Base-by-base conservation (phyloP, 2,888 invertebrate species). In the Dysmachus trigonus region DNA sequence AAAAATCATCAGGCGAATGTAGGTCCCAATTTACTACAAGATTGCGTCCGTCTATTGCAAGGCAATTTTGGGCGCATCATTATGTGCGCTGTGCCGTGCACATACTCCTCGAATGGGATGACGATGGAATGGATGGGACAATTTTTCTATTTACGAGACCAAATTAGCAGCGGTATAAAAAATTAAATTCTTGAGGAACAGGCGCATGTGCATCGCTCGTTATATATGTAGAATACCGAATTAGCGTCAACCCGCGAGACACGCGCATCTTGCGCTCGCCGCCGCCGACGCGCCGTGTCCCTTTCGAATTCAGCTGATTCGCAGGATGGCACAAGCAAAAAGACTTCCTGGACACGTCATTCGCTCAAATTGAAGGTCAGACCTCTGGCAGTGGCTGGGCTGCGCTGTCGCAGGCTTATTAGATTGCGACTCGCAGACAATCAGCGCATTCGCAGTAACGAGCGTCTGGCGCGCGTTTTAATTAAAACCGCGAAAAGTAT, bases 381-480 rank as follows among this genome's bases (percentile, higher is more conserved):
- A 83, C 83, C 30, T 72, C 72, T 72, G 83, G 30, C 38, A 10
- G 27, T 31, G n/a, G n/a, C n/a, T n/a, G n/a, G 0, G 62, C 82
- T 62, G 35, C 47, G 53, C 62, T 33, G 83, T 83, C 72, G 83
- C 83, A 41, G 38, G 72, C 72, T 72, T 83, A 83, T 83, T 83
- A 83, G 83, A 83, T 83, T 83, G 72, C 83, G 83, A 41, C 83
- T 83, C 41, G 71, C 41, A 31, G 71, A 72, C 72, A 71, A 72
- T 71, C 83, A 83, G 53, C 30, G 53, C 10, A 10, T 38, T 38
- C 31, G n/a, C 27, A 38, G 47, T 38, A 83, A 83, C 72, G 18
- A 83, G 83, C 38, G 83, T 83, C 83, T 83, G 83, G 83, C 72
- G 35, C 83, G 83, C 83, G 83, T 72, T 71, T 83, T 83, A 83